These are phyloP conservation scores for Pyralis farinalis DNA, from an alignment of 2,888 invertebrate species.

Conservation along the genomic window DNA sequence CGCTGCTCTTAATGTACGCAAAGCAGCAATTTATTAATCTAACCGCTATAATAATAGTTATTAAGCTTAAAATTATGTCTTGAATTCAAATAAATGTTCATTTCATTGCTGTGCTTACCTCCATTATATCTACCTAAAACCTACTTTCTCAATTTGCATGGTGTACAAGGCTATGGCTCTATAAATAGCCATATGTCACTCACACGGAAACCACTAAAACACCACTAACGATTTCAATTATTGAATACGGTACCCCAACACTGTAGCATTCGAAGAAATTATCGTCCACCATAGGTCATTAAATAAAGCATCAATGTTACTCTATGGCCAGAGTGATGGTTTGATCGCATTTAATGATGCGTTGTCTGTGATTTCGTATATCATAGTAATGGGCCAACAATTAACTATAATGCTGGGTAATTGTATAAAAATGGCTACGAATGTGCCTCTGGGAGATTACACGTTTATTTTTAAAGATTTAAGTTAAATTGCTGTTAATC, in stretches of 20 bases:
- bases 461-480: constrained; percentile 10
- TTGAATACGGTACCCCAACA: background rate
- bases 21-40: no score
- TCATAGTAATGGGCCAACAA: constrained; percentile 52
- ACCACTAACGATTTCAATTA: no score
- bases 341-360: constrained; percentile 44
- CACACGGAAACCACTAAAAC: no score
- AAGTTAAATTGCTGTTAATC: constrained; percentile 17
- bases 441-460: constrained; percentile 21
- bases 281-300: constrained; percentile 39
- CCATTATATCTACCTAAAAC: no score
- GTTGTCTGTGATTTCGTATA: constrained; percentile 53
- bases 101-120: no score
- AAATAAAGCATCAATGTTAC: constrained; percentile 47
- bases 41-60: no score
- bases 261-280: constrained; percentile 22
- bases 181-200: no score
- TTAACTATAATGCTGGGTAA: constrained; percentile 63
- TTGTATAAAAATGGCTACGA: constrained; percentile 33
- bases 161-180: no score
- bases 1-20: no score
- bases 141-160: no score
- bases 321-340: constrained; percentile 40
- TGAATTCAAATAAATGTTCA: no score
- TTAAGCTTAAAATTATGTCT: no score